phyloP scores from a whole-genome alignment of 2,797 vertebrate genomes.

The Pteronotus mesoamericanus region DNA sequence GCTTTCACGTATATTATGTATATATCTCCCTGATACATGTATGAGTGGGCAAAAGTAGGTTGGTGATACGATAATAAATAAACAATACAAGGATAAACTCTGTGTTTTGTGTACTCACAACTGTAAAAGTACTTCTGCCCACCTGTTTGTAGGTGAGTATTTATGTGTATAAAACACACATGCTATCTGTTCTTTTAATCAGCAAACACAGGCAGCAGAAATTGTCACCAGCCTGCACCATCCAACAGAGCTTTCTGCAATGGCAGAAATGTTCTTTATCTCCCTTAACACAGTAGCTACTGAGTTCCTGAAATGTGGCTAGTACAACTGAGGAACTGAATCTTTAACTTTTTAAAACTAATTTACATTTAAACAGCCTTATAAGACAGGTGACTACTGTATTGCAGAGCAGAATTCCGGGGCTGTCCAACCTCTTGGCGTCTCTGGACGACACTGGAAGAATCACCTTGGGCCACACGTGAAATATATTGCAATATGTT shows the following conservation, averaged over 20 bases:
- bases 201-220: not conserved
- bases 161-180: not conserved
- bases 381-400: not conserved
- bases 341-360: not conserved
- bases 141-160: not conserved
- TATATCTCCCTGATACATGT: not conserved
- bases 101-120: not conserved
- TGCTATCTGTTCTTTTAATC: not conserved
- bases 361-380: not conserved
- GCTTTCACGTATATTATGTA: not conserved
- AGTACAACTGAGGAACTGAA: not conserved
- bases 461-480: too few species aligned
- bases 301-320: not conserved
- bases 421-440: too few species aligned
- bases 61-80: too few species aligned
- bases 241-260: not conserved
- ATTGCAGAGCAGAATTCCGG: not conserved
- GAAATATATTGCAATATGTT: too few species aligned
- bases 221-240: not conserved
- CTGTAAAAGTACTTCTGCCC: not conserved
- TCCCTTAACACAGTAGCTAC: not conserved
- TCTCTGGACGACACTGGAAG: too few species aligned
- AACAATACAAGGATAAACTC: not conserved
- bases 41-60: too few species aligned
- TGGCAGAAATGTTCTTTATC: not conserved